Conservation (phyloP, 2,797 vertebrate species). For the Morelia viridis region DNA sequence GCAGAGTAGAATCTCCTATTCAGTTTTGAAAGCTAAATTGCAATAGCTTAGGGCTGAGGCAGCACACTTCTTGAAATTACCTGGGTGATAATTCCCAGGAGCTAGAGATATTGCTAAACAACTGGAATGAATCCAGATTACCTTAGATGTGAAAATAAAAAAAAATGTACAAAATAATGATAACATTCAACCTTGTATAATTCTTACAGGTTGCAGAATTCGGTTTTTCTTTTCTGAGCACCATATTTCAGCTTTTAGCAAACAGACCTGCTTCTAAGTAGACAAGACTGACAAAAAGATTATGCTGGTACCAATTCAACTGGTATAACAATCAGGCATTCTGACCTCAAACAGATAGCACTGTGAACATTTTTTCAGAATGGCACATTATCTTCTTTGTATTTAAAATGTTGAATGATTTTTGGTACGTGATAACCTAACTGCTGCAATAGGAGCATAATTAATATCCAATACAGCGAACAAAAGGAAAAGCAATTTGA, state of each 20-base stretch:
- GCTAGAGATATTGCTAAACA: background rate
- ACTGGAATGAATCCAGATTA: background rate
- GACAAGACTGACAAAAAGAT: slow-evolving; percentile 4
- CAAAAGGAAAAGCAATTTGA: slow-evolving; percentile 53
- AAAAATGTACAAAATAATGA: background rate
- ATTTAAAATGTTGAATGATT: slow-evolving; percentile 35
- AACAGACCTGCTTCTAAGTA: background rate
- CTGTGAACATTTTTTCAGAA: slow-evolving; percentile 2
- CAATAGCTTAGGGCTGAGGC: background rate
- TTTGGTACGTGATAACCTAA: slow-evolving; percentile 39
- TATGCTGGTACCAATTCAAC: slow-evolving; percentile 21
- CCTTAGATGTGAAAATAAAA: background rate
- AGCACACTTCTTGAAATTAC: background rate
- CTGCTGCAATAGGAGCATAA: slow-evolving; percentile 52
- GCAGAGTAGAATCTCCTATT: background rate
- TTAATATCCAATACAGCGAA: slow-evolving; percentile 51
- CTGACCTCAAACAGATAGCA: slow-evolving; percentile 39
- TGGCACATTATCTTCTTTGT: slow-evolving; percentile 46
- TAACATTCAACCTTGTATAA: background rate
- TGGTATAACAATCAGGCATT: slow-evolving; percentile 42
- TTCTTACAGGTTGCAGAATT: background rate
- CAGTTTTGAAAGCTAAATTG: background rate
- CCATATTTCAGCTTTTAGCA: background rate
- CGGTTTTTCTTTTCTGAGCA: background rate
- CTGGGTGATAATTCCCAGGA: background rate